Conservation (phyloP, 2,113 vertebrate species). For the Nerophis lumbriciformis region DNA sequence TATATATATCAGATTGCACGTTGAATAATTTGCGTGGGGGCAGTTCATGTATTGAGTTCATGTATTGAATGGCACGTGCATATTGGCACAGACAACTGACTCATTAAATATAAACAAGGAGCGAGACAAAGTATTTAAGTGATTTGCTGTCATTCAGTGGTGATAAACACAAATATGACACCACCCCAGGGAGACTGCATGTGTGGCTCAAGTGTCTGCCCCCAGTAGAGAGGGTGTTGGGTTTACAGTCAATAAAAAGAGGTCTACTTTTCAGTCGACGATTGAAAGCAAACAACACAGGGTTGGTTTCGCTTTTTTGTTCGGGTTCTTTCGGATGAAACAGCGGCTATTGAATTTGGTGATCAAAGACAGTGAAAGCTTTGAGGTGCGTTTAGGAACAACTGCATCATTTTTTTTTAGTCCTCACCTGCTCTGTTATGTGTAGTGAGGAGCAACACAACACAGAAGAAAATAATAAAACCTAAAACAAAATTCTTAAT, state of each 20-base stretch:
- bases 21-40: constrained; percentile 1
- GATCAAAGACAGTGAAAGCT: constrained; percentile 32
- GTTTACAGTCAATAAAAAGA: constrained; percentile 49
- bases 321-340: constrained; percentile 9
- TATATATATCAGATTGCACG: constrained; percentile 3
- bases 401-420: neutral
- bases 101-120: too few relatives aligned
- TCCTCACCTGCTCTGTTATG: neutral
- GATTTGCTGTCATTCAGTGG: constrained; percentile 17
- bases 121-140: constrained; percentile 11
- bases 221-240: constrained; percentile 42
- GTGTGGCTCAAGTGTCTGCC: constrained; percentile 25
- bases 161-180: constrained; percentile 41
- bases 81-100: too few relatives aligned
- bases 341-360: constrained; percentile 13
- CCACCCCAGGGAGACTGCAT: constrained; percentile 34
- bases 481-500: constrained; percentile 17
- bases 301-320: neutral
- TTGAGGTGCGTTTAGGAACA: neutral
- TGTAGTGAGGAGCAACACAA: neutral
- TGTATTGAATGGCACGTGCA: neutral
- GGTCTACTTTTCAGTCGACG: constrained; percentile 41
- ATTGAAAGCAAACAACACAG: constrained; percentile 50
- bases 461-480: too few relatives aligned
- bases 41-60: neutral